Evolutionary conservation across 2,113 vertebrate species (phyloP).

Genomic region (Leuciscus idus): DNA sequence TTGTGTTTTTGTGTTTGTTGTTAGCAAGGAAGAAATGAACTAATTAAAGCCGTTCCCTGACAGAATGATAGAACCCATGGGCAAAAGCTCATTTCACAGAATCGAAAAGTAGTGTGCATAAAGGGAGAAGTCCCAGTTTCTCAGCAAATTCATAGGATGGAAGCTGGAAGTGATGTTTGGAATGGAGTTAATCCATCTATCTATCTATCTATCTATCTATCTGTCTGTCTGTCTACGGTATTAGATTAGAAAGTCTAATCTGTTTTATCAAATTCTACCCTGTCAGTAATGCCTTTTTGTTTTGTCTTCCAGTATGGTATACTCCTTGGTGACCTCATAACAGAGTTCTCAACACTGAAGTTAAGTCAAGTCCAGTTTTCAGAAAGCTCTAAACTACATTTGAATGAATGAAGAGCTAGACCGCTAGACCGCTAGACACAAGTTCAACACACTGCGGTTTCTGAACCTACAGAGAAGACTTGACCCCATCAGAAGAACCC

Average conservation of each 20-base stretch:
- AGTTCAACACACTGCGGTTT: background rate
- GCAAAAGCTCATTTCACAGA: background rate
- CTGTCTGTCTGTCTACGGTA: background rate
- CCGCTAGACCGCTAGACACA: slow-evolving; percentile 17
- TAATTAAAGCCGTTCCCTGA: slow-evolving; percentile 43
- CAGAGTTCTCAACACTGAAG: slow-evolving; percentile 60
- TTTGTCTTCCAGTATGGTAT: slow-evolving; percentile 79
- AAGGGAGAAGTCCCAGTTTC: background rate
- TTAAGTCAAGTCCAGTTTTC: slow-evolving; percentile 32
- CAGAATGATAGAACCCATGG: slow-evolving; percentile 11
- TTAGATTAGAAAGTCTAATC: background rate
- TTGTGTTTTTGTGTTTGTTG: slow-evolving; percentile 35
- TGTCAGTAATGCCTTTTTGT: slow-evolving; percentile 33
- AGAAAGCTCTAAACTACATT: slow-evolving; percentile 44
- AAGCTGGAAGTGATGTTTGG: background rate
- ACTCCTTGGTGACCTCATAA: slow-evolving; percentile 82
- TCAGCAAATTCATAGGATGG: background rate
- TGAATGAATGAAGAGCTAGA: slow-evolving; percentile 36
- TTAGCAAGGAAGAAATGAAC: slow-evolving; percentile 25
- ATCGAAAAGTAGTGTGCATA: background rate
- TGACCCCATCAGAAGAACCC: slow-evolving; percentile 26
- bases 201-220: background rate
- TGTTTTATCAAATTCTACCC: background rate
- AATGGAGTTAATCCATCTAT: background rate
- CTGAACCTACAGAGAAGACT: slow-evolving; percentile 4